Evolutionary conservation across 2,888 invertebrate species (phyloP).

Genomic region (Xestobium rufovillosum): DNA sequence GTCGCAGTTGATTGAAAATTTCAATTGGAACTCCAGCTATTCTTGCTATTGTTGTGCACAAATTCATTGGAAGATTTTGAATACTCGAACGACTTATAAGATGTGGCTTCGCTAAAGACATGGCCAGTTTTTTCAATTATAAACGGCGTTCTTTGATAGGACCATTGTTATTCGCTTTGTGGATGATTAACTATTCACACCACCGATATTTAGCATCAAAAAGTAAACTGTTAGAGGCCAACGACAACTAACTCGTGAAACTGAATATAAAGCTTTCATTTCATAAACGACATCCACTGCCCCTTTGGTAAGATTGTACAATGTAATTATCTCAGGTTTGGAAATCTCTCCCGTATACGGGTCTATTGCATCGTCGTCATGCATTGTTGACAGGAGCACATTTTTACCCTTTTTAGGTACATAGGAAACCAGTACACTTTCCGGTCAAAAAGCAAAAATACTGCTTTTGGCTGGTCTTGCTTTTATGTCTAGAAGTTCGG

Average conservation of each 20-base stretch:
- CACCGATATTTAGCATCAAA: slow-evolving; percentile 3
- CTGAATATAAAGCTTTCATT: background rate
- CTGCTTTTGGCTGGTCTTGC: slow-evolving; percentile 2
- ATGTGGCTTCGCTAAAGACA: slow-evolving; percentile 3
- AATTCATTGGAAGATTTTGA: background rate
- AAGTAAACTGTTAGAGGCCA: slow-evolving; percentile 4
- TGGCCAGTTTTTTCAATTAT: slow-evolving; percentile 1
- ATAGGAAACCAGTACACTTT: background rate
- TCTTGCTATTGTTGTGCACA: slow-evolving; percentile 1
- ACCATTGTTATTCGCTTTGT: background rate
- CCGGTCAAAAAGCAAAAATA: background rate
- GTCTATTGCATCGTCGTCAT: slow-evolving; percentile 4
- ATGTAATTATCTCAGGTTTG: slow-evolving; percentile 3
- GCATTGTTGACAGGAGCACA: slow-evolving; percentile 1
- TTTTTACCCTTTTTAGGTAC: slow-evolving; percentile 5
- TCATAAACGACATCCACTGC: too few species aligned
- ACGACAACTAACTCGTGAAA: slow-evolving; percentile 4
- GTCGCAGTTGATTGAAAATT: too few species aligned
- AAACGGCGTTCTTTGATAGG: slow-evolving; percentile 1
- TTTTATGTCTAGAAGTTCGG: background rate
- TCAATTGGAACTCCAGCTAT: slow-evolving; percentile 4
- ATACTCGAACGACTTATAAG: background rate
- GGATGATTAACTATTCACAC: slow-evolving; percentile 1
- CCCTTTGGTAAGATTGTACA: slow-evolving; percentile 4
- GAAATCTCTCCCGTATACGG: background rate